Evolutionary conservation across 2,888 invertebrate genomes (phyloP), one percentile per base, ranked within the genome.

Genomic region (Ceraclea dissimilis): DNA sequence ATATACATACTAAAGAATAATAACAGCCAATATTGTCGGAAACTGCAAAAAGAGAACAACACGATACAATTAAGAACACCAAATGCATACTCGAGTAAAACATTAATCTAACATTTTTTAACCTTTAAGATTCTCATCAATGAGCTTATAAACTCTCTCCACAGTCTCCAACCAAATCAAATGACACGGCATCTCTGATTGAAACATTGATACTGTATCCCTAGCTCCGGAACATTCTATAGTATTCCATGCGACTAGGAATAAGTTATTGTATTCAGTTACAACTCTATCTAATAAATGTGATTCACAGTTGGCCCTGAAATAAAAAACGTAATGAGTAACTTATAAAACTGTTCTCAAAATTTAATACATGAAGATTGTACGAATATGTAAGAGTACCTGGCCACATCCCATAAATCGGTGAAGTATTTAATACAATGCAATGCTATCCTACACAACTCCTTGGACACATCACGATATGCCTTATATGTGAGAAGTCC

Each of bases 371-470:
- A 10, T 26, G 26, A 26, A 6, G 10, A 26, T 26, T 26, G 10
- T 6, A 26, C 26, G 10, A 26, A 26, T 10, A 26, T 26, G 26
- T 13, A n/a, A n/a, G n/a, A n/a, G 4, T 44, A 62, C 62, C 53
- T 62, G 21, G 59, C 56, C 16, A 49, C 49, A 34, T 62, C 62
- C 62, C 62, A 62, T 16, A 62, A 26, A 39, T 62, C 62, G 1
- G 62, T 61, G 49, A 59, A 62, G 46, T 62, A 62, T 56, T 59
- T 58, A 22, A 62, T 52, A 20, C 52, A 56, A 39, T 62, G 62
- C 20, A 59, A 47, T 4, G 60, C 49, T 1, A 62, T 49, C 16
- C 60, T 54, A 52, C 62, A 62, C 6, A 62, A 59, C 33, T 62
- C 62, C 46, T 58, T 62, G n/a, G 54, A 48, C 4, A 61, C 51